Base-by-base conservation (phyloP, 2,888 invertebrate genomes). In the Agrotis segetum region DNA sequence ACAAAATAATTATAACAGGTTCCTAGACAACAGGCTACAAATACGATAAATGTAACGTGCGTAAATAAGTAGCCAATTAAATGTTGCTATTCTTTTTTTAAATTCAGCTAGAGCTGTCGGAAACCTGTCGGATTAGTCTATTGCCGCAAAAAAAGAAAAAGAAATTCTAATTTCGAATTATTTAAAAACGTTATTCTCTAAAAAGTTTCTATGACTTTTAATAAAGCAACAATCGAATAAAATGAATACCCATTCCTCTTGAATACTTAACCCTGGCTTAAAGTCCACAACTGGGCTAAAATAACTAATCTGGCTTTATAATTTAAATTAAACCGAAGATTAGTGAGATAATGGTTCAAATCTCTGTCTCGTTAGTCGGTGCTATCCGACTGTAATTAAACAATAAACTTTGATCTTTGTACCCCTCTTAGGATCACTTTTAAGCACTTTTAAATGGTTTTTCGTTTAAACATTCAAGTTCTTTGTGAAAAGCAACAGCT, bases 391-490 rank as follows among this genome's bases (percentile, higher is more conserved):
- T 61, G 67, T 82, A 82, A 84, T 85, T 83, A 81, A 81, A 78
- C 82, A 79, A 79, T 83, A 74, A 84, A 84, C 79, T 85, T 84
- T 75, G 79, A 79, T 80, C 81, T 67, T 74, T 58, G 58, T 53
- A 49, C 47, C 49, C 46, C 6, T 60, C 59, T 63, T 64, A 67
- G 62, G 59, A 56, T 68, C 68, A 60, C 16, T 71, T 66, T 64
- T 56, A 75, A 40, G 24, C 61, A 65, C 64, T 78, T 70, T 67
- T 59, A 46, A 49, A 68, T 52, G 52, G 50, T 21, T 60, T 47
- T 64, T 40, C 44, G 34, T 68, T 56, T 49, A 21, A 34, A 34
- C 49, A 46, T 53, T 24, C 17, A 53, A 44, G 21, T 6, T 29
- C 29, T 55, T 65, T 76, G 19, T 3, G 9, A 44, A 49, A 4